Evolutionary conservation across 2,888 invertebrate species (phyloP), one percentile per base, ranked within the genome.

Genomic region (Petrolisthes cinctipes): DNA sequence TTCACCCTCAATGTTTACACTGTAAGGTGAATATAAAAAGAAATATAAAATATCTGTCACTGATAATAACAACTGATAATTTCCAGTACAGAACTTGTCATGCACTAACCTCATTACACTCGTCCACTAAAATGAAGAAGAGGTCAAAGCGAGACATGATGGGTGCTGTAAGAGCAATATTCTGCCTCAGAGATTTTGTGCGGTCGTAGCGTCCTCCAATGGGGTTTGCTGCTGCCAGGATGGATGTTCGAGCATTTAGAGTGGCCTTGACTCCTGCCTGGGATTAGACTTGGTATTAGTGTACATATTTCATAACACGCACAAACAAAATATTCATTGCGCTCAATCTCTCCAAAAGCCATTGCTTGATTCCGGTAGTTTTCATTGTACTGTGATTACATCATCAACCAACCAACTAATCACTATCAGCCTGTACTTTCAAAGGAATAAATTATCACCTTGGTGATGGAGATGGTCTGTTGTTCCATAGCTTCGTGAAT

Each of bases 401-500:
- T 37, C 37, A 37, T 37, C 37, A 37, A 37, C 37, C 37, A 37
- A 37, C 37, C 37, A 37, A 37, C 37, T 37, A 37, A 1, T 37
- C 37, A 37, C 37, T 37, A 37, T 37, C 37, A 37, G 37, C 37
- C 37, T 37, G 37, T 37, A 37, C 37, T 37, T 37, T 37, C 37
- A 37, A 37, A 37, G 37, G 37, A 37, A 37, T 37, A 37, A 37
- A 37, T 37, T 0, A 37, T 37, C 37, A 95, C 97, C 94, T 99
- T 99, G 0, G 99, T 99, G 88, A 99, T 95, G 0, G 99, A 98
- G 91, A 99, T 99, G 0, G 99, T 99, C 93, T 99, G 99, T 92
- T 99, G 99, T 94, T 99, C 99, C 99, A 99, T 99, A 4, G 99
- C 99, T 94, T 99, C 99, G 94, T 99, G 99, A 91, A 99, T 99